Conservation (phyloP, 2,797 vertebrate species). For the Gila robusta region DNA sequence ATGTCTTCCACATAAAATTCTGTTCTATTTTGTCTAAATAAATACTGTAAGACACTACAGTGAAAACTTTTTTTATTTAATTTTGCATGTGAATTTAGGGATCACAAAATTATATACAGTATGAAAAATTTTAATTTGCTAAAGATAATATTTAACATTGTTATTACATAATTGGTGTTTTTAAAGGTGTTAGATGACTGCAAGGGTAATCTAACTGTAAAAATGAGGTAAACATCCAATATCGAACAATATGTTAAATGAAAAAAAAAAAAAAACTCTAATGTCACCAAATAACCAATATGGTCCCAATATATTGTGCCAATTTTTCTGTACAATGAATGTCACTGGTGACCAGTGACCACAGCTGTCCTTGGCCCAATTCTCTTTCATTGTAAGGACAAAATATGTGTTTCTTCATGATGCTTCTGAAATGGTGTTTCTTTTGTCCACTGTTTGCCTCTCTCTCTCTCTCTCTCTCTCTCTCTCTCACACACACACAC, state of each 20-base stretch:
- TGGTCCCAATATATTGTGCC: neutral
- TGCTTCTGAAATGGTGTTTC: slow-evolving; percentile 22
- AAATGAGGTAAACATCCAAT: neutral
- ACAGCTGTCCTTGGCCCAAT: neutral
- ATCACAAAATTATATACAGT: neutral
- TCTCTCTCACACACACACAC: neutral
- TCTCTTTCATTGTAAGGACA: neutral
- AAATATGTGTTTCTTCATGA: slow-evolving; percentile 4
- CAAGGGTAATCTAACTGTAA: neutral
- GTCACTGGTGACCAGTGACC: neutral
- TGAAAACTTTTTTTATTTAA: neutral
- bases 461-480: slow-evolving; percentile 19
- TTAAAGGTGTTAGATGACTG: neutral
- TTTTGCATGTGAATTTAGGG: neutral
- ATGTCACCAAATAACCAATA: neutral
- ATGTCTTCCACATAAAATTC: neutral
- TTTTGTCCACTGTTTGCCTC: slow-evolving; percentile 1
- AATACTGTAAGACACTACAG: no score
- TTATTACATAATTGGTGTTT: neutral
- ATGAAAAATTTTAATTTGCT: neutral
- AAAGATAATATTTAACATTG: neutral
- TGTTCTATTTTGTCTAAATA: neutral
- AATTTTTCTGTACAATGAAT: neutral
- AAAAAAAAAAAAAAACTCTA: neutral
- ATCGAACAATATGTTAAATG: neutral